Base-by-base conservation (phyloP, 2,888 invertebrate species). In the Melinopterus prodromus region DNA sequence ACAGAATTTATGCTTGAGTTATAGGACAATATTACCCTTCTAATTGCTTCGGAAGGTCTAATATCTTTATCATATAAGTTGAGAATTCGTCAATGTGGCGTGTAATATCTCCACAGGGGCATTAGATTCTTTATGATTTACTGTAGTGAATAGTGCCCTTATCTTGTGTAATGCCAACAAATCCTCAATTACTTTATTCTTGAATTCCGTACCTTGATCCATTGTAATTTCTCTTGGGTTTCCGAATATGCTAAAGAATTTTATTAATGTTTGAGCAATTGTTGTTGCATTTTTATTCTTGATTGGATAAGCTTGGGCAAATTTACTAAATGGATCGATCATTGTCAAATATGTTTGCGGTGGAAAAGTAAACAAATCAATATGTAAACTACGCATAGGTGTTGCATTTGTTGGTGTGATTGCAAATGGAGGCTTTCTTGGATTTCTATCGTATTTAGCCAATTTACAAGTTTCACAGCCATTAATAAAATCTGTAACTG, bases 181-280 rank as follows among this genome's bases (percentile, higher is more conserved):
- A 14, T 79, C 76, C 76, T 79, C 16, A 16, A 81, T 15, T 15
- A 79, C 69, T 37, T 69, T 26, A 75, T 82, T 81, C 26, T 80
- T 79, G 77, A 82, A 82, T 80, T 81, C 79, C 1, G 38, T 77
- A n/a, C 81, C 82, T n/a, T 76, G 80, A 36, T 82, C 82, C 53
- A 76, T 35, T 12, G 76, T 77, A 38, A 82, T 80, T 79, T 75
- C 77, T 16, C 77, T 26, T 14, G 82, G 81, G 15, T 38, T 53
- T 16, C 81, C 80, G 69, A 80, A 79, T 16, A 75, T 69, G 12
- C 70, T 69, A 74, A 82, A 80, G 77, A 77, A 80, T 69, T 80
- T 71, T 38, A 79, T 72, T 36, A 82, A 26, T 69, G 70, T 37
- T 53, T 79, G 76, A 53, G 26, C 36, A 15, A 81, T 77, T 37